phyloP scores from a whole-genome alignment of 2,888 invertebrate species.

The Drosophila merina region DNA sequence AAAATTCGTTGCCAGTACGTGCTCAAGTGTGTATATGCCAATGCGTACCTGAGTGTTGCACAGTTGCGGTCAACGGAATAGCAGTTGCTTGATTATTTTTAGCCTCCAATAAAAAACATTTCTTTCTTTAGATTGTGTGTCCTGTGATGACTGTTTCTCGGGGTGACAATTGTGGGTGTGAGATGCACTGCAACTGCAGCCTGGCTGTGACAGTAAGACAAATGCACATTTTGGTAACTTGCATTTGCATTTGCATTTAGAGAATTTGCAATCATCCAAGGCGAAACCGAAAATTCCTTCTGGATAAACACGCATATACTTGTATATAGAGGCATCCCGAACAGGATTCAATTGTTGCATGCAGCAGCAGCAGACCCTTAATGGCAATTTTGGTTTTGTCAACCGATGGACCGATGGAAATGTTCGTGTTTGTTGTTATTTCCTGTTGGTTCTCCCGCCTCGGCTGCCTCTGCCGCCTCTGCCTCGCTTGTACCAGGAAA shows the following conservation, averaged over 20 bases:
- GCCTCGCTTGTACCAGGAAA: conserved; percentile 40
- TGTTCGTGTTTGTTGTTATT: conserved; percentile 16
- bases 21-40: conserved; percentile 70
- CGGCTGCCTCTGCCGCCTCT: neutral
- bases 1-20: conserved; percentile 50
- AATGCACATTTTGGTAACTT: conserved; percentile 64
- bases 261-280: conserved; percentile 24
- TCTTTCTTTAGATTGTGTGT: no score
- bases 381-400: conserved; percentile 41
- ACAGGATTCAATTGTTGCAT: conserved; percentile 34
- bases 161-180: no score
- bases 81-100: neutral
- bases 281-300: neutral
- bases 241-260: conserved; percentile 64
- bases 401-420: conserved; percentile 2
- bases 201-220: conserved; percentile 62
- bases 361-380: conserved; percentile 25
- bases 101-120: no score
- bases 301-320: neutral
- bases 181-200: conserved; percentile 17
- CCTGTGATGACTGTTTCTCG: no score
- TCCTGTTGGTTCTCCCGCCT: conserved; percentile 9
- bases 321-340: neutral
- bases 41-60: conserved; percentile 24
- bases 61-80: conserved; percentile 11